These are phyloP conservation scores for Seladonia tumulorum DNA, from an alignment of 2,888 invertebrate species.

Conservation along the genomic window DNA sequence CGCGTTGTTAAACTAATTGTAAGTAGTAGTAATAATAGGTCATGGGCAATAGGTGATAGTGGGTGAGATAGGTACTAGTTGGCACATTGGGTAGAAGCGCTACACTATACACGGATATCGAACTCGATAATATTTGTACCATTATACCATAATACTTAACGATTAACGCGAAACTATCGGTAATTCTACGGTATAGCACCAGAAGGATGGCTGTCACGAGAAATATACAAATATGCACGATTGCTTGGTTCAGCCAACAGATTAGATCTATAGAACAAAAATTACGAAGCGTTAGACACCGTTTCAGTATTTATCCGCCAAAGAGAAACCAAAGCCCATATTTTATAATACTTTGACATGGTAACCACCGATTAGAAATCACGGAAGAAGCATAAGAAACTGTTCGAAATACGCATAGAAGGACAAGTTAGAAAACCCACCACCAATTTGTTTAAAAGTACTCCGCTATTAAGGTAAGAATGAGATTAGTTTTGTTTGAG, in stretches of 20 bases:
- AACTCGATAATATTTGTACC: slow-evolving; percentile 2
- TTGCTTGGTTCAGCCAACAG: slow-evolving; percentile 24
- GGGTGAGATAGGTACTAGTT: no score
- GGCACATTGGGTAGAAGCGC: slow-evolving; percentile 63
- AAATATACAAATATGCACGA: slow-evolving; percentile 29
- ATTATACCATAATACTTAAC: slow-evolving; percentile 35
- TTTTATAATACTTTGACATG: slow-evolving; percentile 53
- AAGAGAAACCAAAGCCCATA: slow-evolving; percentile 53
- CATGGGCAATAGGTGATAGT: not conserved
- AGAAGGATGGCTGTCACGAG: slow-evolving; percentile 57
- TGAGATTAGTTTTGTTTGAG: slow-evolving; percentile 79
- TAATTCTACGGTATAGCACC: slow-evolving; percentile 65
- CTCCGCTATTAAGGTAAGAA: slow-evolving; percentile 79
- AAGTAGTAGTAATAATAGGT: not conserved
- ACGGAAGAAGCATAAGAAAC: slow-evolving; percentile 27
- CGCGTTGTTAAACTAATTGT: slow-evolving; percentile 24
- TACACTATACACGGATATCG: slow-evolving; percentile 14
- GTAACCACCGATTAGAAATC: slow-evolving; percentile 56
- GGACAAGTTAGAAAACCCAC: slow-evolving; percentile 77
- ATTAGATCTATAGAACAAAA: slow-evolving; percentile 28
- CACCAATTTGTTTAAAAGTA: slow-evolving; percentile 76
- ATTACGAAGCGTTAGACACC: slow-evolving; percentile 52
- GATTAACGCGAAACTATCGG: slow-evolving; percentile 38
- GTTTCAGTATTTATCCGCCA: slow-evolving; percentile 37
- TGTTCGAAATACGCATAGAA: slow-evolving; percentile 63